Base-by-base conservation (phyloP, 2,113 vertebrate genomes). In the Dendrocopos noguchii region DNA sequence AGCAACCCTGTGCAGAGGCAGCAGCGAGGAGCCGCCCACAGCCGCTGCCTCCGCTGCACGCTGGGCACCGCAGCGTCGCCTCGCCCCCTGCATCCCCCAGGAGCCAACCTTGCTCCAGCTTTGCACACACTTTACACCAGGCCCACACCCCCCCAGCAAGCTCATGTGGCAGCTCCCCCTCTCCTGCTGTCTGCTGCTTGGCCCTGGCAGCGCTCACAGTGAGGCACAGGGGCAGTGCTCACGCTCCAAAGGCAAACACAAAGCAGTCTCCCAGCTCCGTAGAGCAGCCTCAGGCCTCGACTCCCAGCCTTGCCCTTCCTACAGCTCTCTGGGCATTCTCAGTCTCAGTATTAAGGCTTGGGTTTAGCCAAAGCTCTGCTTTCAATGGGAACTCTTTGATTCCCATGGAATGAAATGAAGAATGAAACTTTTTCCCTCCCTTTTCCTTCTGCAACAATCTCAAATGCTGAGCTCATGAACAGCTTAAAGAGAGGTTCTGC, bases 11-110 rank as follows among this genome's bases (percentile, higher is more conserved):
- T 2, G 22, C 64, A 36, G 61, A 60, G 44, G 60, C 27, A 6
- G 36, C 25, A 52, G 42, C 22, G 27, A 29, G 64, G 46, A 21
- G 10, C 64, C 20, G 17, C 57, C 77, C 63, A 78, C 0, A 0
- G 27, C 0, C 0, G 24, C 0, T 12, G 44, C 0, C 0, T 16
- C 0, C 1, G 27, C 3, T 1, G 46, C 64, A 34, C 2, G 3
- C n/a, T 4, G 18, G 53, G 55, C 50, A 71, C 20, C 14, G 29
- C 33, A 2, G 27, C 20, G 27, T 68, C 56, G 36, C 53, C 36
- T 57, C 6, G 24, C 42, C 4, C 4, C 33, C 33, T 20, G n/a
- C 8, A 36, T 6, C 53, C 44, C 36, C 1, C 11, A 20, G 33
- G 3, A 24, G 19, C 12, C 13, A 25, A 9, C 4, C 73, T 74